Base-by-base conservation (phyloP, 2,888 invertebrate species). In the Nasonovia ribisnigri region DNA sequence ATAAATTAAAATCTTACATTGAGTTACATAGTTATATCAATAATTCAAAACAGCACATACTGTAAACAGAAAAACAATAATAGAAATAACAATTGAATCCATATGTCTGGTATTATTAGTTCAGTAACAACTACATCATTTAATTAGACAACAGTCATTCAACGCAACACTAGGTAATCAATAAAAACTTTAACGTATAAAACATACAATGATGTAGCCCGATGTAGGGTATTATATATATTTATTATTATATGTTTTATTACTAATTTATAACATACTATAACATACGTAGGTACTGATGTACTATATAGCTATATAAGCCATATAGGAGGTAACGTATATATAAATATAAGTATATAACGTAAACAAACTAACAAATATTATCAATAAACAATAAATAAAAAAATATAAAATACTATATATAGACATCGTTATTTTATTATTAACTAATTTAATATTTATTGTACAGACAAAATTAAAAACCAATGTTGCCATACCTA, bases 61-160 rank as follows among this genome's bases (percentile, higher is more conserved):
- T 77, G 36, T 42, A 36, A 8, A 77, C 20, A 77, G 36, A 36
- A 77, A 77, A 77, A 77, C 3, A 36, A 77, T 77, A 77, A 77
- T 20, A 6, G 8, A 77, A 77, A 16, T 77, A 77, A 77, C 20
- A 77, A 77, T 77, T 77, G 77, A 36, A 20, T 77, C n/a, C n/a
- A n/a, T 77, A 77, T 77, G 77, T 77, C 77, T 77, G 8, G 20
- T 77, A 77, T 77, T 77, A 77, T 77, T 77, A 77, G 77, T 77
- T 36, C 20, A 77, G 42, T 77, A 77, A 36, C 77, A 36, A 36
- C 77, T 77, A 77, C 8, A 36, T 77, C 36, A 77, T 77, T 77
- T 77, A 77, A 77, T 77, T 77, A 24, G 77, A 77, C 8, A 77
- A 36, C 77, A 67, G 67, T 6, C 16, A 77, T 36, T 77, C 77